A percentile compares a stretch with the other conserved stretches of the same genome.
phyloP scores from a whole-genome alignment of 2,113 vertebrate species.

The Camelus dromedarius region DNA sequence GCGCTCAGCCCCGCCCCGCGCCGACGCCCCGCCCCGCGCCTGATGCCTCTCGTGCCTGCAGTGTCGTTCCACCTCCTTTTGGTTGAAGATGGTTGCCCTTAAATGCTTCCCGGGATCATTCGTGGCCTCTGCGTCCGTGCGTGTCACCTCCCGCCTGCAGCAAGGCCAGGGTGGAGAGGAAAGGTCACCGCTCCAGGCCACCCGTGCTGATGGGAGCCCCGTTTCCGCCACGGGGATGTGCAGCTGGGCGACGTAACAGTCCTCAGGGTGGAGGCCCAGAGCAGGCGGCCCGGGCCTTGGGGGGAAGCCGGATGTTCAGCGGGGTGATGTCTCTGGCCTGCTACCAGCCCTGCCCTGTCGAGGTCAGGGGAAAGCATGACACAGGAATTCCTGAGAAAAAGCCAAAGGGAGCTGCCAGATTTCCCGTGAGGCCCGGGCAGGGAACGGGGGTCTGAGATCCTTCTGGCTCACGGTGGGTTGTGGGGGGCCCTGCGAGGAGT shows the following conservation, averaged over 20 bases:
- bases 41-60: not conserved
- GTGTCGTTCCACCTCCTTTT: too few species aligned
- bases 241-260: fast-evolving
- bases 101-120: too few species aligned
- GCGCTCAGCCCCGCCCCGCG: not conserved
- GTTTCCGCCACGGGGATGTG: not conserved
- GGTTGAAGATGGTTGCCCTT: not conserved
- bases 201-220: not conserved
- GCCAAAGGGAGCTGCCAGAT: not conserved
- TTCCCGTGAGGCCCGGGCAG: not conserved
- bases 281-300: fast-evolving
- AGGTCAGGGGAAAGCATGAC: not conserved
- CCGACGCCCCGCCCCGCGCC: too few species aligned
- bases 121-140: not conserved
- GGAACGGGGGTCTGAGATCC: not conserved
- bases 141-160: not conserved
- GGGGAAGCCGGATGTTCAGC: not conserved
- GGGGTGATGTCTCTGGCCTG: not conserved
- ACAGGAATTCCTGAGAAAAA: too few species aligned
- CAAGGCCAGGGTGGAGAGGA: too few species aligned
- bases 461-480: too few species aligned
- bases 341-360: fast-evolving
- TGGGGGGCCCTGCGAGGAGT: too few species aligned
- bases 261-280: not conserved
- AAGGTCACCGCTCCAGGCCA: not conserved